A percentile compares a stretch with the other conserved stretches of the same genome.
phyloP scores from a whole-genome alignment of 1,140 invertebrate species.

The Periplaneta americana region DNA sequence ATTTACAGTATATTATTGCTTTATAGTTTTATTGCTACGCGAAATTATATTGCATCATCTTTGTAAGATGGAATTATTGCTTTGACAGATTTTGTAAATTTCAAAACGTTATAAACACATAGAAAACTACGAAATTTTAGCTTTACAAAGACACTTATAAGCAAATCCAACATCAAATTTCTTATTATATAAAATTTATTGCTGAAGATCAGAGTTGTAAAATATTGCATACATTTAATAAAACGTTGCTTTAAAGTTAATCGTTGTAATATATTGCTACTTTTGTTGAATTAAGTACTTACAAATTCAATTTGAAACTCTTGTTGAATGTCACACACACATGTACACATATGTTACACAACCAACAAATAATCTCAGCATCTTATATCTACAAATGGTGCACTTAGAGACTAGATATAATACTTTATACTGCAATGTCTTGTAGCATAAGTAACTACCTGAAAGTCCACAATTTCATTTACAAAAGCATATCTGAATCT shows the following conservation, averaged over 20 bases:
- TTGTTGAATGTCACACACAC: not conserved
- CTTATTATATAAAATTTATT: too few species aligned
- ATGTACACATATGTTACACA: not conserved
- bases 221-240: too few species aligned
- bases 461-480: not conserved
- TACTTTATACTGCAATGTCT: not conserved
- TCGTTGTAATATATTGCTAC: not conserved
- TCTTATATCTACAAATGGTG: not conserved
- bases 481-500: not conserved
- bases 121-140: too few species aligned
- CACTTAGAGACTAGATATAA: not conserved
- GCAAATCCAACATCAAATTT: too few species aligned
- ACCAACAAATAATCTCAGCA: not conserved
- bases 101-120: too few species aligned
- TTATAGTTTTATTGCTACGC: not conserved
- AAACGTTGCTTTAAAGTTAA: too few species aligned
- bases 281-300: not conserved
- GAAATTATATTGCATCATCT: too few species aligned
- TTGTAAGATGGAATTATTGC: not conserved
- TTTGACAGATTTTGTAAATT: too few species aligned
- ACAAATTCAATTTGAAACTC: not conserved
- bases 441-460: not conserved
- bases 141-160: too few species aligned
- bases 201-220: too few species aligned
- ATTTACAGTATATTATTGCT: not conserved